Evolutionary conservation across 2,113 vertebrate genomes (phyloP), one percentile per base, ranked within the genome.

Genomic region (Mustela lutreola): DNA sequence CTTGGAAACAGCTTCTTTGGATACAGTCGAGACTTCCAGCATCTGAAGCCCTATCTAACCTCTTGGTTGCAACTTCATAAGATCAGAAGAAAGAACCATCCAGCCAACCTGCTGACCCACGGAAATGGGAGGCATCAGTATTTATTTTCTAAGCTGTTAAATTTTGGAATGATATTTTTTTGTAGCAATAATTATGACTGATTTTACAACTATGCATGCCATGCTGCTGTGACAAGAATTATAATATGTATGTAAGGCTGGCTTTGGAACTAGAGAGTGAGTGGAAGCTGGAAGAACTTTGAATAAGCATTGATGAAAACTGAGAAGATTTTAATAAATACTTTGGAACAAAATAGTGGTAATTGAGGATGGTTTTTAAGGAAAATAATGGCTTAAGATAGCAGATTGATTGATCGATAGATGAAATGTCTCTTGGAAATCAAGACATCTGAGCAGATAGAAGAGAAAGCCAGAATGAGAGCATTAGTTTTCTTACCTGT

Each of bases 241-340:
- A 9, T 36, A n/a, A 36, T 2, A 8, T 18, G 2, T 14, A 24
- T 18, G 2, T 14, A 24, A n/a, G 24, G 0, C 4, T 78, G 33
- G 24, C 18, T 42, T 67, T 45, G 4, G 4, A 95, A 45, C 5
- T 75, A 11, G 18, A 89, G 12, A 89, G 36, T 50, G 6, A 58
- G 7, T 26, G 8, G 36, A 65, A 87, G 11, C 33, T 36, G 9
- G 11, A 88, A 58, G 56, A 65, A 36, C 36, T 19, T 67, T 39
- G 81, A 53, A 45, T 0, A 39, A 14, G 11, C 71, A 14, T 33
- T 36, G 58, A 16, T 63, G 56, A 86, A 83, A 91, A 22, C 5
- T 28, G 19, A 15, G 15, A 31, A 22, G 6, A 6, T 79, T 93
- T 94, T 50, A 33, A 16, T 42, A 81, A 89, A 89, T 85, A 50